These are phyloP conservation scores for Riptortus pedestris DNA, from an alignment of 1,140 invertebrate species.

Conservation along the genomic window DNA sequence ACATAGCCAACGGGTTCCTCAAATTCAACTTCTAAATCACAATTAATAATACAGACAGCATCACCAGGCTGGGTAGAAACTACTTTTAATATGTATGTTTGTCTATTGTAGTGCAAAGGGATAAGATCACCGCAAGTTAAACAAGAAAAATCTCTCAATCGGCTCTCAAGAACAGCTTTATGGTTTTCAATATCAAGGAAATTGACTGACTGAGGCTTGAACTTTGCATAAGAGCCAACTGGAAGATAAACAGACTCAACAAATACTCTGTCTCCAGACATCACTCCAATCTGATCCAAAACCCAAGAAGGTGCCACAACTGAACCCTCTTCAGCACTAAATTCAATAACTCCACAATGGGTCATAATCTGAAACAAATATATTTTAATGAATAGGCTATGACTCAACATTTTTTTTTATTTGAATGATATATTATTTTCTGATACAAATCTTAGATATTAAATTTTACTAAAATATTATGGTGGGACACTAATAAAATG, in stretches of 20 bases:
- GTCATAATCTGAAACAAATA: no score
- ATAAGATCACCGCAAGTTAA: background rate
- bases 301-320: slow-evolving; percentile 11
- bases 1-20: no score
- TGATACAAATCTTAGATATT: no score
- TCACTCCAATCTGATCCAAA: slow-evolving; percentile 4
- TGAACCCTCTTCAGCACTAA: slow-evolving; percentile 15
- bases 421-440: no score
- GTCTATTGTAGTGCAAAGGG: background rate
- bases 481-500: no score
- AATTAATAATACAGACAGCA: background rate
- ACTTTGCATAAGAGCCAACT: background rate
- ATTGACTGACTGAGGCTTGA: background rate
- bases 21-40: background rate
- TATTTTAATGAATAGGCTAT: no score
- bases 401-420: no score
- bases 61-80: background rate
- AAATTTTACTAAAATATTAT: no score
- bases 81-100: background rate
- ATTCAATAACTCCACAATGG: slow-evolving; percentile 17
- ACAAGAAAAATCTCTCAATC: background rate
- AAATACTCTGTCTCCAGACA: background rate
- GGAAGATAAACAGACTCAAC: background rate
- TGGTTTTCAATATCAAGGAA: background rate
- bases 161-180: background rate